Conservation (phyloP, 2,797 vertebrate species). For the Pogoniulus pusillus region DNA sequence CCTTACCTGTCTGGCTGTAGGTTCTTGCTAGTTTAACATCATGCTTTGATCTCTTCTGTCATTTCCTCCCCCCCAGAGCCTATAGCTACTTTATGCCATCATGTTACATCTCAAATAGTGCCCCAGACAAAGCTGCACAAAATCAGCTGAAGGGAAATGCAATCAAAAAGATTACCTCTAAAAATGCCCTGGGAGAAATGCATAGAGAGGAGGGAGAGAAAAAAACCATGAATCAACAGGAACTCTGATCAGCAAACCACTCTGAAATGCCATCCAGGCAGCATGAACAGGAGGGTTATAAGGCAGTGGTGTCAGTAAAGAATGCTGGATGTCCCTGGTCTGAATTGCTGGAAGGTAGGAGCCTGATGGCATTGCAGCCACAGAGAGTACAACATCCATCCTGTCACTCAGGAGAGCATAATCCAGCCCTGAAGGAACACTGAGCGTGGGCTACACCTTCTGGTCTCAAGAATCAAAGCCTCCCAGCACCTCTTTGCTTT, state of each 20-base stretch:
- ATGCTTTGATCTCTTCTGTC: neutral
- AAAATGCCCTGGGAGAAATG: neutral
- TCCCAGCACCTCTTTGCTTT: neutral
- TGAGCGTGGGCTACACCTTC: neutral
- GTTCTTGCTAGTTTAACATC: neutral
- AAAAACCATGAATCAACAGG: neutral
- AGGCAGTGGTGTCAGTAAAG: neutral
- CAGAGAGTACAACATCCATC: constrained; percentile 20
- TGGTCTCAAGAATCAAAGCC: neutral
- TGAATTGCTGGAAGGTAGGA: neutral
- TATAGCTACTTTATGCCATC: neutral
- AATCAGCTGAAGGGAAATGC: neutral
- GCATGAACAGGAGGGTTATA: constrained; percentile 22
- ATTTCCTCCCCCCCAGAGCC: neutral
- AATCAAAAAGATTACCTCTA: neutral
- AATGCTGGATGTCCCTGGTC: neutral
- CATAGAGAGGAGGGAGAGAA: neutral
- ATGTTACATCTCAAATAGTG: neutral
- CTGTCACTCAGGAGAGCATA: neutral
- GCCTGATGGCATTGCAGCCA: neutral
- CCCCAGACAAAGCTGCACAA: neutral
- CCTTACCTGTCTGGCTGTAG: neutral
- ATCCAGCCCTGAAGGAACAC: neutral
- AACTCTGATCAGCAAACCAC: constrained; percentile 15
- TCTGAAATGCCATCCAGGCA: constrained; percentile 19